Evolutionary conservation across 2,888 invertebrate species (phyloP).

Genomic region (Molorchus minor): DNA sequence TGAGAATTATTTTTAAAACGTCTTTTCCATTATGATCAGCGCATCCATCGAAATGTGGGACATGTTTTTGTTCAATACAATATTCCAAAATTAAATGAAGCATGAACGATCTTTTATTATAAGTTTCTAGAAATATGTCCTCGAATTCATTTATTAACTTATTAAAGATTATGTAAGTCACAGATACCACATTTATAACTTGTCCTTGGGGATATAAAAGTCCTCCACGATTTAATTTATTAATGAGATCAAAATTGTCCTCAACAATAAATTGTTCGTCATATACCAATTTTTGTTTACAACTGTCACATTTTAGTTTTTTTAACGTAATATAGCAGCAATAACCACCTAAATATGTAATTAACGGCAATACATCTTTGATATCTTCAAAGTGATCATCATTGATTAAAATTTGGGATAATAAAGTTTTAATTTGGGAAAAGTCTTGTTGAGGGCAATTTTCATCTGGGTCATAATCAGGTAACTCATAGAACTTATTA

Average conservation of each 20-base stretch:
- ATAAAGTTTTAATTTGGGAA: neutral
- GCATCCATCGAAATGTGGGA: too few species aligned
- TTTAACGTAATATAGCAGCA: neutral
- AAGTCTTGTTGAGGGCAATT: neutral
- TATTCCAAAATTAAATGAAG: too few species aligned
- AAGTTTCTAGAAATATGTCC: neutral
- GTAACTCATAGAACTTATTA: constrained; percentile 13
- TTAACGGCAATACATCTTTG: neutral
- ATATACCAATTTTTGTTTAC: neutral
- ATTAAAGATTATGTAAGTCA: neutral
- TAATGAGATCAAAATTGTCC: too few species aligned
- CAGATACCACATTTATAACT: neutral
- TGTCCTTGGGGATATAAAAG: neutral
- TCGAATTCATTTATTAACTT: neutral
- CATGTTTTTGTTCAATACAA: too few species aligned
- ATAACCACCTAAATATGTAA: neutral
- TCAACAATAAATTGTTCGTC: too few species aligned
- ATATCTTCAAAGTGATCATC: neutral
- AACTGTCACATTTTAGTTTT: neutral
- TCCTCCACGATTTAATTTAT: too few species aligned
- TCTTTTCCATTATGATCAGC: neutral
- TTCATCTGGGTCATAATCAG: constrained; percentile 10
- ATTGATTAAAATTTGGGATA: neutral
- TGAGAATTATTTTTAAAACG: neutral
- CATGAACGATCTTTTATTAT: neutral